phyloP scores from a whole-genome alignment of 2,888 invertebrate species.

The Ecdyonurus torrentis region DNA sequence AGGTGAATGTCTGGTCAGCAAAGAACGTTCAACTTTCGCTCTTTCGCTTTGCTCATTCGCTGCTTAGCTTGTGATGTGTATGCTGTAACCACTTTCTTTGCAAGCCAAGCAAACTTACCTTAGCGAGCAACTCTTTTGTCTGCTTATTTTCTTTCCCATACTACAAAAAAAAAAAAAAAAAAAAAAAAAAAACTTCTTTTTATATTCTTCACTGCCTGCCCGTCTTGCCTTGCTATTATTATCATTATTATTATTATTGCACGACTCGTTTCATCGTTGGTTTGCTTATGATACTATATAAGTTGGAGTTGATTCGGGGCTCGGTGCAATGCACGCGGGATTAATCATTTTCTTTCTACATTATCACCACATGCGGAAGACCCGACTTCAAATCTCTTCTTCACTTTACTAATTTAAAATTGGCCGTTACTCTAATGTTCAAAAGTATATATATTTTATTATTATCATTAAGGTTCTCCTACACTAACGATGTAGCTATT shows the following conservation, averaged over 20 bases:
- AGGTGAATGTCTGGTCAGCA: slow-evolving; percentile 3
- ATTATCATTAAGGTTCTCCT: too few species aligned
- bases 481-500: too few species aligned
- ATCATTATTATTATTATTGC: not conserved
- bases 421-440: not conserved
- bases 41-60: not conserved
- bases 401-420: not conserved
- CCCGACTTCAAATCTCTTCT: not conserved
- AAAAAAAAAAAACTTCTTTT: not conserved
- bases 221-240: not conserved
- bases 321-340: not conserved
- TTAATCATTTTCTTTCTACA: not conserved
- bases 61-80: too few species aligned
- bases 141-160: not conserved
- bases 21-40: slow-evolving; percentile 3
- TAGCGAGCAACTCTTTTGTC: not conserved
- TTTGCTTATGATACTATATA: too few species aligned
- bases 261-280: too few species aligned
- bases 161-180: too few species aligned
- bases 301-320: too few species aligned
- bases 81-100: not conserved
- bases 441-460: too few species aligned
- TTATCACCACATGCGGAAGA: not conserved
- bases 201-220: not conserved
- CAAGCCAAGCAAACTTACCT: not conserved